A percentile compares a stretch with the other conserved stretches of the same genome.
Conservation (phyloP, 2,888 invertebrate genomes). For the Iphiclides podalirius region DNA sequence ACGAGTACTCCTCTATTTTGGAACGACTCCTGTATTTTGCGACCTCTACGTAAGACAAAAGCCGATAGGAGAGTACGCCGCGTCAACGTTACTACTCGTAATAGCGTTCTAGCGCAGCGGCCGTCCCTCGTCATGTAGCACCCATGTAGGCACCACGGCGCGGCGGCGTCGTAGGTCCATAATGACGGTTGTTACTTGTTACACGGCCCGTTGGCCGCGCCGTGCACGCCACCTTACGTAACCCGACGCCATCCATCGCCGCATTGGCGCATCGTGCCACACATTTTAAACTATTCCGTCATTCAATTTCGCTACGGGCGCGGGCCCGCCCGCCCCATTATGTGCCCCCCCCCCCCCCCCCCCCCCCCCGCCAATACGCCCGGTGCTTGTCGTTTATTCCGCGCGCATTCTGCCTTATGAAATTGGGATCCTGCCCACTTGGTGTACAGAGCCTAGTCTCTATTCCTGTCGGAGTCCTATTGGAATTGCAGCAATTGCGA, state of each 20-base stretch:
- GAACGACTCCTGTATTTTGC: not conserved
- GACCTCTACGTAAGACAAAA: no score
- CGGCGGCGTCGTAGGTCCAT: conserved; percentile 39
- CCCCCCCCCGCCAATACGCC: not conserved
- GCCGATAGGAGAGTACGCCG: no score
- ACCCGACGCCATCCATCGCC: conserved; percentile 38
- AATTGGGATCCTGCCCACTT: conserved; percentile 1
- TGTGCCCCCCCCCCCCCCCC: not conserved
- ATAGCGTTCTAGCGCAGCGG: no score
- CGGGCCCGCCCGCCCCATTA: conserved; percentile 3
- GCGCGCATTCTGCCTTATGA: conserved; percentile 1
- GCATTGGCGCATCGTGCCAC: conserved; percentile 19
- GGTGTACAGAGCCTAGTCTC: not conserved
- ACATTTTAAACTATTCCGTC: conserved; percentile 13
- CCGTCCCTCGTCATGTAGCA: no score
- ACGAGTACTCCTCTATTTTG: no score
- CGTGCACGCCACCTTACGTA: conserved; percentile 56
- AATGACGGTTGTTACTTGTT: conserved; percentile 54
- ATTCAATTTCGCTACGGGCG: conserved; percentile 2
- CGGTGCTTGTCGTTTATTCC: conserved; percentile 3
- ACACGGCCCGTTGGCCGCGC: conserved; percentile 53
- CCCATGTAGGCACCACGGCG: conserved; percentile 26
- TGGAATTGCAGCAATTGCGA: not conserved
- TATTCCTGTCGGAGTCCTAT: conserved; percentile 8
- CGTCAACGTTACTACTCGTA: no score